Base-by-base conservation (phyloP, 2,113 vertebrate species). In the Charina bottae region DNA sequence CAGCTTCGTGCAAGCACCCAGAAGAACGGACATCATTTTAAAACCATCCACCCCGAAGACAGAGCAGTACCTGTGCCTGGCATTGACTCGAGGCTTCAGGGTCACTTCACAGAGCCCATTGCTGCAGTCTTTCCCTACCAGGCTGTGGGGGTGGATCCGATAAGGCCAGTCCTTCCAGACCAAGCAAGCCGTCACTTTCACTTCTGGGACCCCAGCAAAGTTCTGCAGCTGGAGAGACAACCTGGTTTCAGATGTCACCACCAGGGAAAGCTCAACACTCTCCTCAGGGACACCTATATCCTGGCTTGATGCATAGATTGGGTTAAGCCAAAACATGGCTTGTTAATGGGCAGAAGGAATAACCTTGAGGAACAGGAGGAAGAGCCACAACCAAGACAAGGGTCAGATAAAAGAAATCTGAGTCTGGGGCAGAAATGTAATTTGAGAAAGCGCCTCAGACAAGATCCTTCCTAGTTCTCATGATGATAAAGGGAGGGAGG, bases 81-180 rank as follows among this genome's bases (percentile, higher is more conserved):
- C 95, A 93, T 96, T 97, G 95, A 26, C 96, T 0, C 98, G 97
- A 72, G 98, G 98, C 85, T 97, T 98, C 21, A 99, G 93, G 0
- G 95, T 92, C 49, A 99, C 97, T 83, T 98, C 94, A 83, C 99
- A 99, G 93, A 99, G 97, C 0, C 98, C 97, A 0, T 97, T 96
- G 0, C 96, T 95, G 90, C 99, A 99, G 95, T 99, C 99, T 95
- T 99, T 99, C 93, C 99, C 99, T 96, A 99, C 99, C 0, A 99
- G 98, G 89, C 98, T 98, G 93, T 99, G 99, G 0, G 99, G 99
- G 95, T 99, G 99, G 24, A 99, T 98, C 0, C 99, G 97, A 93
- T 99, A 96, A 0, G 99, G 99, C 93, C 97, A 97, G 90, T 99
- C 99, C 95, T 99, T 99, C 96, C 98, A 99, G 92, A 99, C 98